Evolutionary conservation across 2,888 invertebrate genomes (phyloP), one percentile per base, ranked within the genome.

Genomic region (Pocota personata): DNA sequence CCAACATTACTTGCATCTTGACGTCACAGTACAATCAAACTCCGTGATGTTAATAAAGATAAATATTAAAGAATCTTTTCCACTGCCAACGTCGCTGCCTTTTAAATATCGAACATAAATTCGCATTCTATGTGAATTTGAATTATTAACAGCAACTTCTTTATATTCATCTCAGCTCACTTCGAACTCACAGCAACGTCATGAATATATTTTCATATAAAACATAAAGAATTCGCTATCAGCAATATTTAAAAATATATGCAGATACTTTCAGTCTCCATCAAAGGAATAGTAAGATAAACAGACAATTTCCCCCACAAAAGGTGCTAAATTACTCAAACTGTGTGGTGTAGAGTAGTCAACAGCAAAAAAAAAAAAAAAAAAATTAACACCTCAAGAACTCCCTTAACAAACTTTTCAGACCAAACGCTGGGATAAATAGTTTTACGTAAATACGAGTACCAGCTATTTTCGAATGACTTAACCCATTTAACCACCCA

Each of bases 251-350:
- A n/a, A n/a, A n/a, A n/a, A n/a, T n/a, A n/a, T n/a, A n/a, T n/a
- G n/a, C n/a, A 82, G 64, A 82, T 82, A 48, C 71, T 62, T 69
- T 55, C 35, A 82, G 46, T 16, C 52, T 55, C 67, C 58, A 80
- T 52, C 82, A 64, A 71, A 76, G 58, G 71, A 35, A 60, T n/a
- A 32, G 19, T 6, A 10, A 55, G 48, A 14, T 27, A 55, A 57
- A 46, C n/a, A 64, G 3, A 58, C 16, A 16, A 32, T 48, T 69
- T 43, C 57, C 21, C 1, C 66, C 58, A 57, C 82, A 76, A 82
- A n/a, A 71, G 72, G 82, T 77, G 77, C 77, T 83, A 77, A 83
- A 83, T 83, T 77, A 77, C 82, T 83, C 82, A 83, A 72, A 67
- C 67, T 43, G 72, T 35, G 43, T 72, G 64, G 32, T 64, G 24